These are phyloP conservation scores for Amiota minor DNA, from an alignment of 2,888 invertebrate species.

Conservation along the genomic window DNA sequence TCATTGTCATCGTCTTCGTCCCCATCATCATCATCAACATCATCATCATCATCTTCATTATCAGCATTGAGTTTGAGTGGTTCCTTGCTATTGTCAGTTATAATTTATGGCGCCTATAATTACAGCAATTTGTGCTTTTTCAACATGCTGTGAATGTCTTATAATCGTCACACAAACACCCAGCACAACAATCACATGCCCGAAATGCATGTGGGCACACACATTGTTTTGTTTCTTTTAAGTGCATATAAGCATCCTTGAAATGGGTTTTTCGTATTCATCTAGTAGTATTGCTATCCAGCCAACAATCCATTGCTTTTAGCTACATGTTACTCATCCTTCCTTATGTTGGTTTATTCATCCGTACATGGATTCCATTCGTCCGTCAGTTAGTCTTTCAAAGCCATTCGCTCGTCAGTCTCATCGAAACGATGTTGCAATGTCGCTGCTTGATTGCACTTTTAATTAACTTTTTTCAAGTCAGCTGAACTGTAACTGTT, in stretches of 20 bases:
- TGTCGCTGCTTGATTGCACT: slow-evolving; percentile 62
- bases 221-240: slow-evolving; percentile 10
- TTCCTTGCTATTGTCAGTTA: slow-evolving; percentile 41
- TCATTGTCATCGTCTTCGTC: not conserved
- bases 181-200: slow-evolving; percentile 3
- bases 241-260: slow-evolving; percentile 13
- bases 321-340: no score
- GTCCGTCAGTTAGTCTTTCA: no score
- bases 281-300: no score
- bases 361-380: no score
- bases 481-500: slow-evolving; percentile 35
- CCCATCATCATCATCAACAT: no score
- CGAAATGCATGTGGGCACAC: not conserved
- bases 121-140: slow-evolving; percentile 58
- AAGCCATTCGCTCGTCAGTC: no score
- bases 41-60: slow-evolving; percentile 30
- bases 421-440: slow-evolving; percentile 14
- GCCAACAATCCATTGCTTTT: no score
- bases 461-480: slow-evolving; percentile 64
- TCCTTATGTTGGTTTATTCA: no score
- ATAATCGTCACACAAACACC: not conserved
- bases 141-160: slow-evolving; percentile 28
- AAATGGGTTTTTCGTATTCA: not conserved
- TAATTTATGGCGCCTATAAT: slow-evolving; percentile 66
- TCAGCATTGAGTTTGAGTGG: slow-evolving; percentile 13